A percentile compares a stretch with the other conserved stretches of the same genome.
Conservation (phyloP, 2,888 invertebrate species). For the Didymodactylos carnosus region DNA sequence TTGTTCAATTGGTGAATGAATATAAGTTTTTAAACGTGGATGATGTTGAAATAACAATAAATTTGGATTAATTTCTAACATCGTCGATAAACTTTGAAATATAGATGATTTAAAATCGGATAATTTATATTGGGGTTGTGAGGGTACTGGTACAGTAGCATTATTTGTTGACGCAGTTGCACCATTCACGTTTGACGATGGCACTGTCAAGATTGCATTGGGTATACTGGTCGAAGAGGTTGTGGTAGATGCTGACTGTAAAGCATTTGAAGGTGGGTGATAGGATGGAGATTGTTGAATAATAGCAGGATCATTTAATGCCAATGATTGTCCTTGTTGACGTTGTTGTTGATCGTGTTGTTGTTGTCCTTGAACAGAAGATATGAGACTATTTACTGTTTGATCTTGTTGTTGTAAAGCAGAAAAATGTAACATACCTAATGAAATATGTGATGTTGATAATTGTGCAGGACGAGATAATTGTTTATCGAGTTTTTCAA, state of each 20-base stretch:
- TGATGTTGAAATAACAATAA: slow-evolving; percentile 46
- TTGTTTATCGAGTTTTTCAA: neutral
- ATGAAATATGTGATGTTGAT: no score
- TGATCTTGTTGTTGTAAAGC: neutral
- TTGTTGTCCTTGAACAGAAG: no score
- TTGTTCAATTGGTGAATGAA: slow-evolving; percentile 69
- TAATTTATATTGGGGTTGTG: slow-evolving; percentile 12
- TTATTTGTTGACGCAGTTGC: neutral
- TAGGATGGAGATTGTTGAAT: neutral
- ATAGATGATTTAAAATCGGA: slow-evolving; percentile 8
- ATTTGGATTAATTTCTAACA: slow-evolving; percentile 9
- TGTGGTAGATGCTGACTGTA: neutral
- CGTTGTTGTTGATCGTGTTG: neutral
- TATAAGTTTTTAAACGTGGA: slow-evolving; percentile 41
- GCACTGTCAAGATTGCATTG: neutral
- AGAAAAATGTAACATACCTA: no score
- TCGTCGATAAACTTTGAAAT: neutral
- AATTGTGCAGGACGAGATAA: neutral
- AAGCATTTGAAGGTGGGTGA: no score
- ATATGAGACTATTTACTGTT: no score
- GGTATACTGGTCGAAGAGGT: neutral
- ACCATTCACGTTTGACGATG: neutral
- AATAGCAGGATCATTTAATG: neutral
- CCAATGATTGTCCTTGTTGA: neutral
- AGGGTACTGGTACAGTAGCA: no score